phyloP scores from a whole-genome alignment of 2,113 vertebrate species.

The Scopus umbretta region DNA sequence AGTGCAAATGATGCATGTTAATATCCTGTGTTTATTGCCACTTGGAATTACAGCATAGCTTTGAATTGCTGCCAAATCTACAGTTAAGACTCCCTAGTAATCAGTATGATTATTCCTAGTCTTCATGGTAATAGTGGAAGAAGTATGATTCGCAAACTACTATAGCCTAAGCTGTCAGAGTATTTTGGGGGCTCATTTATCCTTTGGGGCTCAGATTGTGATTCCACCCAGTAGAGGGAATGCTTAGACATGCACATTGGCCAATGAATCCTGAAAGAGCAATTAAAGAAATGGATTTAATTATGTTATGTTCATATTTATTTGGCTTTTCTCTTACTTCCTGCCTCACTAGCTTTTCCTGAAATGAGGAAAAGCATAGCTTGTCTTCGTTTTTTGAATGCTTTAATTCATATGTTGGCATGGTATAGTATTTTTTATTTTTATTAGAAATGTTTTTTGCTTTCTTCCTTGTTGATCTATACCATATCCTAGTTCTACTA shows the following conservation, averaged over 20 bases:
- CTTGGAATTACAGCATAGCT: conserved; percentile 46
- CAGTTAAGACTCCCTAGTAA: conserved; percentile 44
- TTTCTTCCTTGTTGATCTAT: neutral
- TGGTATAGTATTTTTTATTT: neutral
- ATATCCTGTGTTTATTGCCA: conserved; percentile 50
- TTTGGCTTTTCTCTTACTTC: neutral
- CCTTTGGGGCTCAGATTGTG: neutral
- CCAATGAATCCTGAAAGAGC: neutral
- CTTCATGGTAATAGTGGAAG: conserved; percentile 12
- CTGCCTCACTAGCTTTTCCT: neutral
- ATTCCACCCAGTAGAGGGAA: neutral
- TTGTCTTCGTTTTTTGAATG: neutral
- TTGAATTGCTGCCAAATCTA: conserved; percentile 48
- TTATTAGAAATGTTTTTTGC: neutral
- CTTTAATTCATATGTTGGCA: neutral
- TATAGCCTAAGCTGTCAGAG: neutral
- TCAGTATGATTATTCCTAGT: conserved; percentile 45
- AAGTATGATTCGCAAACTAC: neutral
- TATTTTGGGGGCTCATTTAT: too few relatives aligned
- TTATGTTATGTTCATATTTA: neutral
- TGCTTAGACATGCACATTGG: neutral
- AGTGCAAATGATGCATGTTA: conserved; percentile 38
- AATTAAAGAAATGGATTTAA: conserved; percentile 11
- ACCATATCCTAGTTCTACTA: neutral
- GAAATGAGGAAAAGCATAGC: neutral